Base-by-base conservation (phyloP, 2,797 vertebrate genomes). In the Clarias laeviceps region DNA sequence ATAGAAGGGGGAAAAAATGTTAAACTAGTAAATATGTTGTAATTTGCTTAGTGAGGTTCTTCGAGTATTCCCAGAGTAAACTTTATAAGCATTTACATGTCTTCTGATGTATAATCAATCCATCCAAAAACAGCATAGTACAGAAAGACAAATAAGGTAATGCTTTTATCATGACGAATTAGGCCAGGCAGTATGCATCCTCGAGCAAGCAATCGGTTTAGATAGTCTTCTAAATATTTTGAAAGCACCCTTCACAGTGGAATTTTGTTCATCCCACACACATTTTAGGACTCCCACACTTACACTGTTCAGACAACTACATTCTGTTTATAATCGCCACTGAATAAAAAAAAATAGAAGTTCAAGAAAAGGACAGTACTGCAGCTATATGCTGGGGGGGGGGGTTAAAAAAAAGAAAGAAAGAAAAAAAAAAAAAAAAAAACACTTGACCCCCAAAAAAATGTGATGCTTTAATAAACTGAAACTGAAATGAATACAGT, bases 401-500 rank as follows among this genome's bases (percentile, higher is more conserved):
- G 34, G 34, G 34, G 34, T n/a, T n/a, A n/a, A 57, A 27, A 22
- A 57, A 29, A 54, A 32, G 37, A 37, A 3, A 37, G 5, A 37
- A 5, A 37, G 0, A 5, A 37, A 82, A 40, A 9, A 72, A 88
- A 74, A 78, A 87, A 66, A 76, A 82, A 83, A 37, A 80, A 32
- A 17, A 11, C 82, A 45, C 61, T 79, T 82, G 88, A 84, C 86
- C 17, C 17, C 15, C 37, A 90, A 94, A 92, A 56, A 20, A 81
- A 18, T 65, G 87, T 87, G 93, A 93, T 83, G 87, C 84, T 93
- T 95, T 95, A 85, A 93, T 95, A 94, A 94, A 94, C 93, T 87
- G 86, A 94, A 94, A 94, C 93, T 87, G 86, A 94, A 94, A 94
- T 92, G 93, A 95, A 95, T 94, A 94, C 92, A 94, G 88, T 93